A percentile compares a stretch with the other conserved stretches of the same genome.
These are phyloP conservation scores for Prionailurus bengalensis DNA, from an alignment of 2,113 vertebrate genomes.

Conservation along the genomic window DNA sequence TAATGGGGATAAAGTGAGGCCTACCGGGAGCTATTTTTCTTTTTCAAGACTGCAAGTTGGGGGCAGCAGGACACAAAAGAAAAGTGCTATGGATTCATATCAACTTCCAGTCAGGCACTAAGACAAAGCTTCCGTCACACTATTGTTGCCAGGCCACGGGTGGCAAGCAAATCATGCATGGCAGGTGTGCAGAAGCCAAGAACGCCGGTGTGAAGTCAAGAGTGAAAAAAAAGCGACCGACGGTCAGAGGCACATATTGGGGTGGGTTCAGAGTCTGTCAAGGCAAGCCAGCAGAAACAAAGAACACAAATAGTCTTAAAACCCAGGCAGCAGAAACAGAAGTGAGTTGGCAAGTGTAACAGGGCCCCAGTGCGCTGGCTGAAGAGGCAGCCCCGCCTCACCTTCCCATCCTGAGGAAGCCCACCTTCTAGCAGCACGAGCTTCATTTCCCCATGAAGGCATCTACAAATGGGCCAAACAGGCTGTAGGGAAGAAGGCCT, in stretches of 20 bases:
- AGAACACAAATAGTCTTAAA: background rate
- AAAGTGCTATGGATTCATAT: conserved; percentile 12
- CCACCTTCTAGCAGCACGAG: background rate
- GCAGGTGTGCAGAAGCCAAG: background rate
- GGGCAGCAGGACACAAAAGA: background rate
- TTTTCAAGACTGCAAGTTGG: conserved; percentile 22
- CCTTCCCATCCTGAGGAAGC: background rate
- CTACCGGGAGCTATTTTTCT: background rate
- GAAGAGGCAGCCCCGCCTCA: background rate
- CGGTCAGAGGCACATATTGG: background rate
- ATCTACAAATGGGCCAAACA: background rate
- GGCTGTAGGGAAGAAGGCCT: background rate
- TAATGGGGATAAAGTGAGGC: background rate
- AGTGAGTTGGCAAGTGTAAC: background rate
- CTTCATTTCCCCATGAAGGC: background rate
- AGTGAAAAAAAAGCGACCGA: background rate
- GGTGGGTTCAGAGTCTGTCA: background rate
- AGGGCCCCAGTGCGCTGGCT: too few species aligned
- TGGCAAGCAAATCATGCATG: background rate
- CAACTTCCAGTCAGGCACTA: background rate
- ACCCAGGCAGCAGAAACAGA: background rate
- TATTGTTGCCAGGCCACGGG: background rate
- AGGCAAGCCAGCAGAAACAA: background rate
- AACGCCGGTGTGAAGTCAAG: background rate
- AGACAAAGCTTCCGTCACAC: background rate